A percentile compares a stretch with the other conserved stretches of the same genome.
Evolutionary conservation across 1,140 invertebrate genomes (phyloP).

Genomic region (Venustaconcha ellipsiformis): DNA sequence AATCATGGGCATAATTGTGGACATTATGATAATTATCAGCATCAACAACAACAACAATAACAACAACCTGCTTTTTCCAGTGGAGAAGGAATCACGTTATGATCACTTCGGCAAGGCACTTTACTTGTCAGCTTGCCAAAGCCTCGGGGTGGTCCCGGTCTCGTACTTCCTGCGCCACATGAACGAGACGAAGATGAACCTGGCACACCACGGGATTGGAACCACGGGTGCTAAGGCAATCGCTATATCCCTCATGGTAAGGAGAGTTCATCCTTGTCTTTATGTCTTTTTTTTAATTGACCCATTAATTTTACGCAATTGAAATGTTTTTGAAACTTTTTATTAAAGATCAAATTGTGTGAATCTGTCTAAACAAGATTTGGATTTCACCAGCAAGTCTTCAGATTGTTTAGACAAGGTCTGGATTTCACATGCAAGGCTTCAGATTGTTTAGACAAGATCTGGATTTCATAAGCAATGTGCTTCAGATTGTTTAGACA

Average conservation of each 20-base stretch:
- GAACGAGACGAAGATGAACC: constrained; percentile 50
- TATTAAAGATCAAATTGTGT: too few species aligned
- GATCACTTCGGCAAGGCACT: constrained; percentile 34
- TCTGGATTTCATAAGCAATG: too few species aligned
- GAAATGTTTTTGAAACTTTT: not conserved
- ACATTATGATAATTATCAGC: too few species aligned
- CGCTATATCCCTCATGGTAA: constrained; percentile 57
- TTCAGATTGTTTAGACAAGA: too few species aligned
- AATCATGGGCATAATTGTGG: too few species aligned
- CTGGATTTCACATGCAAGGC: too few species aligned
- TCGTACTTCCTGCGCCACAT: constrained; percentile 62
- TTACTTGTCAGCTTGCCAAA: constrained; percentile 50
- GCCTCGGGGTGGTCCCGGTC: constrained; percentile 55
- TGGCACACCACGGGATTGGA: constrained; percentile 63
- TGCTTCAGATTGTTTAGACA: too few species aligned
- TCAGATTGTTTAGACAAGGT: too few species aligned
- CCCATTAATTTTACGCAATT: not conserved
- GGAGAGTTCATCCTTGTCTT: not conserved
- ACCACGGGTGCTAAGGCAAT: constrained; percentile 62
- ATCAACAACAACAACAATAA: too few species aligned
- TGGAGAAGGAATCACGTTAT: constrained; percentile 35
- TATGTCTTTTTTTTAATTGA: not conserved
- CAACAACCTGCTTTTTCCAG: constrained; percentile 9
- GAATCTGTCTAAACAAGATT: too few species aligned
- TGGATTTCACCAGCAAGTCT: too few species aligned